phyloP scores from a whole-genome alignment of 2,797 vertebrate genomes.

The Xiphorhynchus erythropygius region DNA sequence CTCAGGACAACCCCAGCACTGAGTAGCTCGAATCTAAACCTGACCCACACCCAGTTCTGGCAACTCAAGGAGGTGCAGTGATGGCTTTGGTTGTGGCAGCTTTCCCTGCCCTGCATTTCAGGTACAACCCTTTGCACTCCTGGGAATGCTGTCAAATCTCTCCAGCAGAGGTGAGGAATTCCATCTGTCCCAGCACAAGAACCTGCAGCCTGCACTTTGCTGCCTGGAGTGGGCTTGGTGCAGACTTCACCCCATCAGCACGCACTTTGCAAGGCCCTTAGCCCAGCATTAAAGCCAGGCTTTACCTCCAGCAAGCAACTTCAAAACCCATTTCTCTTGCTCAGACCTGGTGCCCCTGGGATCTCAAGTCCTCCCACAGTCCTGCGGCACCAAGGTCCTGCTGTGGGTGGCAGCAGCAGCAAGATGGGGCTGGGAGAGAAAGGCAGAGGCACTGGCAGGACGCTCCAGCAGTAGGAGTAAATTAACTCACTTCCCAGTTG shows the following conservation, averaged over 20 bases:
- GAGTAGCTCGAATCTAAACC: not conserved
- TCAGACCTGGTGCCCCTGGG: not conserved
- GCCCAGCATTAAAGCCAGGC: not conserved
- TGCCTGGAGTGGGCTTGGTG: too few relatives aligned
- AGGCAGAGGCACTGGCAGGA: not conserved
- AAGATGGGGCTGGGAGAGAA: not conserved
- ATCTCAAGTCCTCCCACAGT: fast-evolving
- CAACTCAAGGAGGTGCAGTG: fast-evolving
- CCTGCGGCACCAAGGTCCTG: not conserved
- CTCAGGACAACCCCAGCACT: not conserved
- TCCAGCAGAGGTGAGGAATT: not conserved
- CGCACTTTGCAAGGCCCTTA: not conserved
- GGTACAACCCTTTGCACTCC: not conserved
- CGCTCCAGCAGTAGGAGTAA: not conserved
- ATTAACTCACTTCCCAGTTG: not conserved
- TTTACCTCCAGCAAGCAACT: not conserved
- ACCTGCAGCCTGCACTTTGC: not conserved
- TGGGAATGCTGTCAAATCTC: not conserved
- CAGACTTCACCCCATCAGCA: not conserved
- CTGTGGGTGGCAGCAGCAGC: not conserved
- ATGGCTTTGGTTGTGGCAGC: not conserved
- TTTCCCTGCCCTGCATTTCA: not conserved
- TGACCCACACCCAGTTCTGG: not conserved
- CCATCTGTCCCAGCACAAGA: not conserved
- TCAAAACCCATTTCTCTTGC: not conserved